Percentiles rank a stretch among this genome's conserved stretches.
Conservation (phyloP, 2,888 invertebrate species). For the Cheiracanthium punctorium region DNA sequence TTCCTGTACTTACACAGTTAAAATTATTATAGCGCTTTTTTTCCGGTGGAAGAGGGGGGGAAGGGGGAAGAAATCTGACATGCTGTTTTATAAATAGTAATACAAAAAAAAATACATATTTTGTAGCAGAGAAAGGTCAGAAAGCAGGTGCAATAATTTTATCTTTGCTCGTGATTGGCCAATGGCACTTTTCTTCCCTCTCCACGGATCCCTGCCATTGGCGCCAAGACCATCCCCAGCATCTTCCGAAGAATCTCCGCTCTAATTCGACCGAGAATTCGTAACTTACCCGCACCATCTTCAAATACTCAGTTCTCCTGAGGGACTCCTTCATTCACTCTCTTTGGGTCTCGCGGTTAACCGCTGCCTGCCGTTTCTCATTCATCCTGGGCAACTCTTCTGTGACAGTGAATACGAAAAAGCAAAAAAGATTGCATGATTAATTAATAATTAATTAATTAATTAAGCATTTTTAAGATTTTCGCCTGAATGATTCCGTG, state of each 20-base stretch:
- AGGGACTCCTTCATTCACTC: background rate
- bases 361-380: background rate
- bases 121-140: background rate
- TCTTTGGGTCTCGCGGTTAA: background rate
- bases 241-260: constrained; percentile 44
- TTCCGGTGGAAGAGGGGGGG: no score
- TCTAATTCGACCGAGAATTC: constrained; percentile 32
- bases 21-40: no score
- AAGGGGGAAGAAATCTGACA: no score
- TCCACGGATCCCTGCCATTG: constrained; percentile 49
- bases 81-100: no score
- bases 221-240: constrained; percentile 17
- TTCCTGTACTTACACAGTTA: no score
- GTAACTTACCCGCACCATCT: constrained; percentile 23
- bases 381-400: background rate
- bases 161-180: constrained; percentile 33
- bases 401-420: background rate
- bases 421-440: no score
- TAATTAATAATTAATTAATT: no score
- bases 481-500: no score
- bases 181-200: constrained; percentile 28
- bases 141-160: constrained; percentile 45
- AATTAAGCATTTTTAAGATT: no score
- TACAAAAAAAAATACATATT: no score
- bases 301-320: background rate